Evolutionary conservation across 2,113 vertebrate species (phyloP).

Genomic region (Scartelaos histophorus): DNA sequence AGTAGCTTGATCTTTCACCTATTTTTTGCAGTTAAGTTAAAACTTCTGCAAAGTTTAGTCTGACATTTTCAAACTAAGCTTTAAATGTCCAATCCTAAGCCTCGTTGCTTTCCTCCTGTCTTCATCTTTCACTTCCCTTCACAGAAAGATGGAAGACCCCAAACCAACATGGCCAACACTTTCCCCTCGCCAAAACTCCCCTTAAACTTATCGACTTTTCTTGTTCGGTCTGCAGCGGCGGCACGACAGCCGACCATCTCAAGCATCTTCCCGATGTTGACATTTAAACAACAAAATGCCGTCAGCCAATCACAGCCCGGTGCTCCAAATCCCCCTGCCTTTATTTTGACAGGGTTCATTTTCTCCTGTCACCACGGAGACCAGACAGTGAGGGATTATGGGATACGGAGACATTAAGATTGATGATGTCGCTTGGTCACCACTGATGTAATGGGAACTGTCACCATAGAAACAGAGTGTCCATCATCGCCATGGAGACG

Average conservation of each 20-base stretch:
- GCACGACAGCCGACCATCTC: not conserved
- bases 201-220: constrained; percentile 1
- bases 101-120: not conserved
- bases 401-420: constrained; percentile 12
- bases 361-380: constrained; percentile 17
- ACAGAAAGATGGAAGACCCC: not conserved
- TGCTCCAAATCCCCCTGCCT: not conserved
- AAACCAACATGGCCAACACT: not conserved
- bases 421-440: constrained; percentile 10
- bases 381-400: constrained; percentile 10
- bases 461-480: constrained; percentile 11
- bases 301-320: not conserved
- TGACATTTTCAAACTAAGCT: constrained; percentile 2
- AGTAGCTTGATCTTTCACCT: too few species aligned
- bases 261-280: not conserved
- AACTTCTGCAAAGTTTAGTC: not conserved
- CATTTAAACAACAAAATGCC: constrained; percentile 9
- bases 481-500: constrained; percentile 5
- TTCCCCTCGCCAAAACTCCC: not conserved
- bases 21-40: not conserved
- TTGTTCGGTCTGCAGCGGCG: not conserved
- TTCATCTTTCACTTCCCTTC: not conserved
- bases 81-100: constrained; percentile 1
- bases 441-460: constrained; percentile 1
- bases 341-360: constrained; percentile 12